Percentiles rank a stretch among this genome's conserved stretches.
Evolutionary conservation across 2,888 invertebrate genomes (phyloP).

Genomic region (Leptura quadrifasciata): DNA sequence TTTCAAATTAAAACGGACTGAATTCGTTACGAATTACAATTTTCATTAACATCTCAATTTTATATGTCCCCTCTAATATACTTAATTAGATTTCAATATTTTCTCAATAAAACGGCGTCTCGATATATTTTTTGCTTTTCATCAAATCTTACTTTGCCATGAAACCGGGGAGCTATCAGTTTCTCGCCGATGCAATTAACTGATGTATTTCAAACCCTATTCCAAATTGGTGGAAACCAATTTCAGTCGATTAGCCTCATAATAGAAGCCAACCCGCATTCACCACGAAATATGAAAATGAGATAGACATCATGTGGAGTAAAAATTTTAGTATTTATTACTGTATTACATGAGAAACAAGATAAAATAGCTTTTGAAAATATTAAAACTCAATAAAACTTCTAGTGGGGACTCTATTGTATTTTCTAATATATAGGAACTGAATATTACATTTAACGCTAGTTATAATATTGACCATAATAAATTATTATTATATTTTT

Average conservation of each 20-base stretch:
- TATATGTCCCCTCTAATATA: background rate
- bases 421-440: no score
- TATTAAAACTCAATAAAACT: no score
- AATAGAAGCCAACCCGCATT: constrained; percentile 19
- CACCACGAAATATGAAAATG: constrained; percentile 23
- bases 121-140: constrained; percentile 21
- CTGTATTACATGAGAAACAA: background rate
- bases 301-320: constrained; percentile 12
- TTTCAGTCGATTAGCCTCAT: constrained; percentile 49
- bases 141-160: constrained; percentile 34
- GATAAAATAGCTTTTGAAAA: no score
- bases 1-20: background rate
- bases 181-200: constrained; percentile 53
- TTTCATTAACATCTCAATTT: constrained; percentile 5
- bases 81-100: constrained; percentile 13
- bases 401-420: no score
- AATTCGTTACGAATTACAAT: background rate
- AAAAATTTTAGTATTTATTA: background rate
- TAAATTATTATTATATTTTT: no score
- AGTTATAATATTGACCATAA: no score
- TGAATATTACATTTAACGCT: no score
- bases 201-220: constrained; percentile 52
- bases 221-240: constrained; percentile 52
- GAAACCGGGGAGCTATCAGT: constrained; percentile 47
- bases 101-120: constrained; percentile 4